A percentile compares a stretch with the other conserved stretches of the same genome.
phyloP scores from a whole-genome alignment of 2,888 invertebrate genomes.

The Oasisia sp. region DNA sequence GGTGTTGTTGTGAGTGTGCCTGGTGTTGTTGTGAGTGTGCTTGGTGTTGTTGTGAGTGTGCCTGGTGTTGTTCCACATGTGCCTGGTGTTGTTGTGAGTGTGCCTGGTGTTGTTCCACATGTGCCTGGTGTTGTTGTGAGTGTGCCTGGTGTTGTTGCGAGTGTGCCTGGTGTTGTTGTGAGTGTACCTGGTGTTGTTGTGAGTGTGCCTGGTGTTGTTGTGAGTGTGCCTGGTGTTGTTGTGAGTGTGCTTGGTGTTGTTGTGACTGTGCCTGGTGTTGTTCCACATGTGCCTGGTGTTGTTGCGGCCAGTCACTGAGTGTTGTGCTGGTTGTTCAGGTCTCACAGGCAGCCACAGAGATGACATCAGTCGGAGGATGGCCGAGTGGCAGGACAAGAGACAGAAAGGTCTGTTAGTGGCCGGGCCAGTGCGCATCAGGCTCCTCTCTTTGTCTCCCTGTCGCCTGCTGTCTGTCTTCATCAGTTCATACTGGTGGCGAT shows the following conservation, averaged over 20 bases:
- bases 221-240: neutral
- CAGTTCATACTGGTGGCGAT: too few species aligned
- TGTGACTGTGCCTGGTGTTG: too few species aligned
- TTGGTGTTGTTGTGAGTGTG: too few species aligned
- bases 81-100: too few species aligned
- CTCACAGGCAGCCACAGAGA: conserved; percentile 73
- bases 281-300: neutral
- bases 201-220: neutral
- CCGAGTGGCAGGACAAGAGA: conserved; percentile 78
- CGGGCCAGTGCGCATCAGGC: neutral
- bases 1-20: too few species aligned
- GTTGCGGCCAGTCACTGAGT: neutral
- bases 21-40: too few species aligned
- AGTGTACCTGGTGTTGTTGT: neutral
- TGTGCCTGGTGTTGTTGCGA: neutral
- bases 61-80: too few species aligned
- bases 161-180: neutral
- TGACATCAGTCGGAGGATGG: conserved; percentile 82
- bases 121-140: too few species aligned
- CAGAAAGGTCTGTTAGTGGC: conserved; percentile 34
- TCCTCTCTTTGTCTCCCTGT: too few species aligned
- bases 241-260: neutral
- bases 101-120: too few species aligned
- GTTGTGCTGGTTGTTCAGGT: too few species aligned
- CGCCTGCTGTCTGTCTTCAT: too few species aligned